Evolutionary conservation across 1,140 invertebrate genomes (phyloP).

Genomic region (Palaemon carinicauda): DNA sequence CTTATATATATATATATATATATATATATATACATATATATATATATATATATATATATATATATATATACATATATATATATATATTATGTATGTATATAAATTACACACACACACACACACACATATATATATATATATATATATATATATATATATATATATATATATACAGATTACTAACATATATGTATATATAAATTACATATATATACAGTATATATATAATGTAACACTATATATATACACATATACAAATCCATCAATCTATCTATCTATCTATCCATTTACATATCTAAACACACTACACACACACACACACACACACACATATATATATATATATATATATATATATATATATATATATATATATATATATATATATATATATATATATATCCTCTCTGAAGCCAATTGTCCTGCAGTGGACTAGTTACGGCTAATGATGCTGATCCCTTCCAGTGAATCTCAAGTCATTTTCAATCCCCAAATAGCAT

Average conservation of each 20-base stretch:
- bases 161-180: background rate
- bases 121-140: constrained; percentile 13
- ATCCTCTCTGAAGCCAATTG: too few relatives aligned
- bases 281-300: background rate
- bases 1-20: background rate
- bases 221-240: constrained; percentile 18
- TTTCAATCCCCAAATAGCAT: too few relatives aligned
- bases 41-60: background rate
- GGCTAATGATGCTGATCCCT: too few relatives aligned
- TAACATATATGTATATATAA: background rate
- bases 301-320: background rate
- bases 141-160: background rate
- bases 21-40: background rate
- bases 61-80: background rate
- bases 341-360: background rate
- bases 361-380: constrained; percentile 25
- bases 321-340: background rate
- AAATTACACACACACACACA: background rate
- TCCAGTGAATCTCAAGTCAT: background rate
- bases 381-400: too few relatives aligned
- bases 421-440: too few relatives aligned
- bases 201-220: constrained; percentile 1
- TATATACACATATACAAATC: too few relatives aligned
- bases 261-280: background rate
- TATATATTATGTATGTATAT: background rate